Percentiles rank a stretch among this genome's conserved stretches.
These are phyloP conservation scores for Agrilus mali DNA, from an alignment of 2,888 invertebrate species.

Conservation along the genomic window DNA sequence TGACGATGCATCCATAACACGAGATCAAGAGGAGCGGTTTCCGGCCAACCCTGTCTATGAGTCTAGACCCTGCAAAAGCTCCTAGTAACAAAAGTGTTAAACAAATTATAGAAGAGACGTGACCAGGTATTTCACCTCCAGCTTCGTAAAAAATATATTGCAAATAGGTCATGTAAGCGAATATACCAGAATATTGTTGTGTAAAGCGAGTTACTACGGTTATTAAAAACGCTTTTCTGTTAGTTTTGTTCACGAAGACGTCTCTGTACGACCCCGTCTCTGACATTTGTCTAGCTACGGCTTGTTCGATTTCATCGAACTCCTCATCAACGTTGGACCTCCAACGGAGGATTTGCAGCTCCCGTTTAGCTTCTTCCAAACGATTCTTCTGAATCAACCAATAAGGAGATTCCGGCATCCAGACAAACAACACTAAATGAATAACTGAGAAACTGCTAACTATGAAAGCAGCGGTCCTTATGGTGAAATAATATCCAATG, in stretches of 20 bases:
- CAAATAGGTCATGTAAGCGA: constrained; percentile 19
- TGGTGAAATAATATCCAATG: constrained; percentile 16
- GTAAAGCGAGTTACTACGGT: constrained; percentile 16
- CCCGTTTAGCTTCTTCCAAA: constrained; percentile 17
- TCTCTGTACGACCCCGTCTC: constrained; percentile 20
- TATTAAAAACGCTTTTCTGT: constrained; percentile 19
- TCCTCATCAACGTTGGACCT: constrained; percentile 20
- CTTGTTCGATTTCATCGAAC: constrained; percentile 14
- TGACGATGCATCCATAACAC: too few relatives aligned
- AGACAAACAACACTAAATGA: constrained; percentile 15
- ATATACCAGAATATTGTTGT: constrained; percentile 22
- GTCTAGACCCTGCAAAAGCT: too few relatives aligned
- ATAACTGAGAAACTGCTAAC: constrained; percentile 11
- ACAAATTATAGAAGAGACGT: too few relatives aligned
- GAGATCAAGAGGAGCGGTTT: too few relatives aligned
- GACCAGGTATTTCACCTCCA: constrained; percentile 19
- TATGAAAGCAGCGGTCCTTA: constrained; percentile 11
- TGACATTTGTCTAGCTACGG: constrained; percentile 21
- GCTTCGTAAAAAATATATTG: constrained; percentile 25
- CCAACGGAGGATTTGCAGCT: constrained; percentile 17
- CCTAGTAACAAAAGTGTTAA: too few relatives aligned
- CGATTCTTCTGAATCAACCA: constrained; percentile 20
- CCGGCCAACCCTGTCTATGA: too few relatives aligned
- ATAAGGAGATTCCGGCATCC: constrained; percentile 26
- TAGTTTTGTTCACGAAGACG: constrained; percentile 18